Evolutionary conservation across 2,113 vertebrate genomes (phyloP).

Genomic region (Motacilla alba): DNA sequence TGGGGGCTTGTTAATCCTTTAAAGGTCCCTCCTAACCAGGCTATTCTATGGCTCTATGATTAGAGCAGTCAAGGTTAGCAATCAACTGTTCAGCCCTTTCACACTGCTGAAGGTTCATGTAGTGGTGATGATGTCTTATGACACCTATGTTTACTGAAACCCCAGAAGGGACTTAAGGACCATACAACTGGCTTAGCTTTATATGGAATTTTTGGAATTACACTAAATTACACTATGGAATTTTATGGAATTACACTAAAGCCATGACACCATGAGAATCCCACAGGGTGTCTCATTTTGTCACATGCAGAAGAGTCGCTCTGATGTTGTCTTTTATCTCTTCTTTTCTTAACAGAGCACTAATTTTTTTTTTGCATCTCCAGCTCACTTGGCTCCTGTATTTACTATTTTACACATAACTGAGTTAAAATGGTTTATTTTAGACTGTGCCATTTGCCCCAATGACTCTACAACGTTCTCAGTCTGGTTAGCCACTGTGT

Average conservation of each 20-base stretch:
- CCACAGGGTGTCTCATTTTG: background rate
- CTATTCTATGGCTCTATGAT: background rate
- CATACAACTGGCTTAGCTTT: background rate
- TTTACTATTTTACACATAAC: background rate
- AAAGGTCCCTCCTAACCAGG: background rate
- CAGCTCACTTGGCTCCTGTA: background rate
- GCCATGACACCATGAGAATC: background rate
- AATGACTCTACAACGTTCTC: background rate
- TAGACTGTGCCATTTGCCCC: background rate
- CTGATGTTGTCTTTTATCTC: background rate
- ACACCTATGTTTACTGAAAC: background rate
- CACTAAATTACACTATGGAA: too few species aligned
- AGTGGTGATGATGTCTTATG: background rate
- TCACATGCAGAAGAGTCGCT: background rate
- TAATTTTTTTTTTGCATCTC: background rate
- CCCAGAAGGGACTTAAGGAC: background rate
- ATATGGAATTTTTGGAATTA: background rate
- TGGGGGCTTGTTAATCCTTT: background rate
- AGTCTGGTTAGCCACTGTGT: background rate
- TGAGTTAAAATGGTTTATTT: background rate
- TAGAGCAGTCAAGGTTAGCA: background rate
- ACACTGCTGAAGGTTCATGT: background rate
- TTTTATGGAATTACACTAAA: background rate
- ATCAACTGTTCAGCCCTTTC: background rate
- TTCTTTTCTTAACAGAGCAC: background rate